A percentile compares a stretch with the other conserved stretches of the same genome.
phyloP scores from a whole-genome alignment of 1,140 invertebrate genomes.

The Lethrus apterus region DNA sequence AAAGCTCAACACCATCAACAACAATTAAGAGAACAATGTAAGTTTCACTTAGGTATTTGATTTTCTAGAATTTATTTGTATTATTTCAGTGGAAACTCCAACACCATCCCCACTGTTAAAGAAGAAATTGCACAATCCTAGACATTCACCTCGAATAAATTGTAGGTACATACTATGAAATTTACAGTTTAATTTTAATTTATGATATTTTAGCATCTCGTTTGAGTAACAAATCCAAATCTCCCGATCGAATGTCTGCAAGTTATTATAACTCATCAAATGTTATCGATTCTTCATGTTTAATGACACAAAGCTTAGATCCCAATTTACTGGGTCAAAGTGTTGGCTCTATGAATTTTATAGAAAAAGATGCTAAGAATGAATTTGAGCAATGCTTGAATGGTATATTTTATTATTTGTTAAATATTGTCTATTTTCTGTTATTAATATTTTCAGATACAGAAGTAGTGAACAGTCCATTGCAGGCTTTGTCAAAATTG shows the following conservation, averaged over 20 bases:
- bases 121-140: constrained; percentile 32
- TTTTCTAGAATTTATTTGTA: constrained; percentile 14
- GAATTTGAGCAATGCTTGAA: constrained; percentile 25
- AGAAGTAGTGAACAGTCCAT: constrained; percentile 50
- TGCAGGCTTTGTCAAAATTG: constrained; percentile 74
- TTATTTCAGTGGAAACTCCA: constrained; percentile 23
- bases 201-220: constrained; percentile 38
- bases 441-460: constrained; percentile 1
- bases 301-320: constrained; percentile 62
- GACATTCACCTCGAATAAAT: constrained; percentile 54
- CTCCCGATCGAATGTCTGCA: constrained; percentile 61
- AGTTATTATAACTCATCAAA: constrained; percentile 53
- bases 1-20: constrained; percentile 87
- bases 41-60: too few species aligned
- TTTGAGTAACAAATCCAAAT: constrained; percentile 48
- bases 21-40: constrained; percentile 56
- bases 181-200: background rate
- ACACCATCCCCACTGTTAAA: constrained; percentile 31
- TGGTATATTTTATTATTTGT: constrained; percentile 10
- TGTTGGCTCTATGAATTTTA: constrained; percentile 17
- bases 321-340: constrained; percentile 33
- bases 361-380: background rate
- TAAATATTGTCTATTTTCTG: background rate
- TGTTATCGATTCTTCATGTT: constrained; percentile 32
- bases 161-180: constrained; percentile 42